Base-by-base conservation (phyloP, 2,888 invertebrate species). In the Drosophila differens region DNA sequence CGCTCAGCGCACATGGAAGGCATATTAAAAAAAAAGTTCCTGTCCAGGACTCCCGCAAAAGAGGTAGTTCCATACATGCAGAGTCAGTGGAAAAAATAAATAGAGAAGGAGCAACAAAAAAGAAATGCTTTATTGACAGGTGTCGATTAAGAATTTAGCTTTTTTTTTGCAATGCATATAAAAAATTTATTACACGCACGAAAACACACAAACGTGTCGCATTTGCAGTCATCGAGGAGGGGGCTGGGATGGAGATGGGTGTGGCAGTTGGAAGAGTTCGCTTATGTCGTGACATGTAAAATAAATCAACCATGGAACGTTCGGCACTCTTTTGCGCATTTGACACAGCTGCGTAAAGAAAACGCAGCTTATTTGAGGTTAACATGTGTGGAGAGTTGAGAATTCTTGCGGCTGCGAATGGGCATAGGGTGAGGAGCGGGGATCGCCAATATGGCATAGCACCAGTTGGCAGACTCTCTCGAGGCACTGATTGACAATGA, bases 111-210 rank as follows among this genome's bases (percentile, higher is more conserved):
- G 35, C 39, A 33, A 32, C 58, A 57, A 47, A 10, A 58, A 69
- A 71, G 71, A 74, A 82, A 70, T 80, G 64, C 81, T 81, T 84
- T 77, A 87, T 87, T 87, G 87, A 91, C 87, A 87, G 91, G 87
- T 87, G 87, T 87, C 91, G 91, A 87, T 87, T 91, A 87, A 84
- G 87, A 87, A 87, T 87, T 87, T 87, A 89, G 90, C 82, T 87
- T 89, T 76, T 63, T 66, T 19, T 0, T 30, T n/a, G 81, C 73
- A 82, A 73, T 78, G 71, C 79, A 82, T 81, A 90, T 85, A 85
- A 83, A 90, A 85, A 85, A 85, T 85, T 85, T 85, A 85, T 85
- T 90, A 85, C 89, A 85, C 90, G 90, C 85, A 85, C 85, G 90
- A 85, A 81, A 90, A 85, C 90, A 90, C 85, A 90, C 89, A 85